These are phyloP conservation scores for Melanotaenia maccullochi DNA, from an alignment of 2,797 vertebrate genomes.

Conservation along the genomic window DNA sequence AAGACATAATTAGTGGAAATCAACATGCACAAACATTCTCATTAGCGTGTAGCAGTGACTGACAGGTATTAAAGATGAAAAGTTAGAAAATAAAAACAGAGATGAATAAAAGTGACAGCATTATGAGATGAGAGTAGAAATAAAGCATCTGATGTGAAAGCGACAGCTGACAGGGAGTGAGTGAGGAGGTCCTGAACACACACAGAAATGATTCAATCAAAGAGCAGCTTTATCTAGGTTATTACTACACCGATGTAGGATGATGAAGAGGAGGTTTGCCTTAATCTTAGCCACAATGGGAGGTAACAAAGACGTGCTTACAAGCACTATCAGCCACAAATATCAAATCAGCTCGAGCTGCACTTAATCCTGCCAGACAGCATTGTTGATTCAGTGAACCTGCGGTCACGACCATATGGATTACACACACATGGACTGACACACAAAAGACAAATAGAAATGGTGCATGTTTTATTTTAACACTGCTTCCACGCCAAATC, in stretches of 20 bases:
- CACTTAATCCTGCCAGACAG: constrained; percentile 85
- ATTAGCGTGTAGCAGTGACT: constrained; percentile 75
- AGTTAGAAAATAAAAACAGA: constrained; percentile 45
- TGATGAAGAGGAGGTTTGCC: constrained; percentile 87
- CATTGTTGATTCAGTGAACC: constrained; percentile 83
- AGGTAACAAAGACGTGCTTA: constrained; percentile 85
- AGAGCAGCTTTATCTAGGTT: constrained; percentile 86
- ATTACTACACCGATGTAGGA: constrained; percentile 84
- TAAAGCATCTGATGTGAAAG: constrained; percentile 46
- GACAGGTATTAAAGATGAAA: constrained; percentile 79
- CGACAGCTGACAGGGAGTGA: constrained; percentile 65
- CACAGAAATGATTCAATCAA: constrained; percentile 86
- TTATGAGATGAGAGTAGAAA: constrained; percentile 42
- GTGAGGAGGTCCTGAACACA: constrained; percentile 61
- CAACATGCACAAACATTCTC: constrained; percentile 62
- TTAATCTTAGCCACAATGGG: constrained; percentile 86
- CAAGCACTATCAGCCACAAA: constrained; percentile 86
- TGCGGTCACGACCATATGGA: constrained; percentile 72
- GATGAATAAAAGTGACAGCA: constrained; percentile 40
- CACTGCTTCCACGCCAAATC: neutral
- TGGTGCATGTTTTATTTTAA: constrained; percentile 12
- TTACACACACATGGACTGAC: constrained; percentile 23
- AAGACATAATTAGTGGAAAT: constrained; percentile 57
- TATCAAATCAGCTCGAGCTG: constrained; percentile 87
- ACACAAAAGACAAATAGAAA: constrained; percentile 17